Base-by-base conservation (phyloP, 2,888 invertebrate species). In the Acanthosepion lycidas region DNA sequence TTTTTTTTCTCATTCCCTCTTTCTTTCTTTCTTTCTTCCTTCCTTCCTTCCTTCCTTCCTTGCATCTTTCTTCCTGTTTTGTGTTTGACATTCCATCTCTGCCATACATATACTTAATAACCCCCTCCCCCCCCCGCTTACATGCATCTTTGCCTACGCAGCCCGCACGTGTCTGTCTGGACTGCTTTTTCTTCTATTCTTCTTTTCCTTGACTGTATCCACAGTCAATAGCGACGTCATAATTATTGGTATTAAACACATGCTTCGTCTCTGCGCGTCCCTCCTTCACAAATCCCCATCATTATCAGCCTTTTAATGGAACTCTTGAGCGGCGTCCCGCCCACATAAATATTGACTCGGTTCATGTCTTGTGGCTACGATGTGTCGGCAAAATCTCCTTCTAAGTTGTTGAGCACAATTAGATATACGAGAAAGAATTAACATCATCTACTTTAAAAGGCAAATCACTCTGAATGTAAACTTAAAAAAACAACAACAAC, bases 241-340 rank as follows among this genome's bases (percentile, higher is more conserved):
- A 78, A 78, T 78, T 78, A 78, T 78, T 78, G 78, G 78, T 78
- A 78, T 78, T 78, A 78, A 78, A n/a, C n/a, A 33, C 78, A n/a
- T 78, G 78, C 78, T 78, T 33, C n/a, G 33, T 78, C 78, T 33
- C 18, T 12, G 78, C 33, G 78, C 78, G 78, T 78, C 78, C 78
- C n/a, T 78, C 78, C 78, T n/a, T 28, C n/a, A 15, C 78, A 33
- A 78, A 78, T 78, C 33, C 78, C 78, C 78, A 33, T 78, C 78
- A 78, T 78, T 78, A 78, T 78, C n/a, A 5, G 78, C 78, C 78
- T 78, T 33, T 78, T 78, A 78, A 78, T 78, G n/a, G 78, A 33
- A 78, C n/a, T 78, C n/a, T 18, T 15, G n/a, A 78, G 78, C 78
- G 6, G n/a, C 78, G n/a, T 33, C 33, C 8, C 78, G 78, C 78